Evolutionary conservation across 2,888 invertebrate species (phyloP).

Genomic region (Itoplectis maculator): DNA sequence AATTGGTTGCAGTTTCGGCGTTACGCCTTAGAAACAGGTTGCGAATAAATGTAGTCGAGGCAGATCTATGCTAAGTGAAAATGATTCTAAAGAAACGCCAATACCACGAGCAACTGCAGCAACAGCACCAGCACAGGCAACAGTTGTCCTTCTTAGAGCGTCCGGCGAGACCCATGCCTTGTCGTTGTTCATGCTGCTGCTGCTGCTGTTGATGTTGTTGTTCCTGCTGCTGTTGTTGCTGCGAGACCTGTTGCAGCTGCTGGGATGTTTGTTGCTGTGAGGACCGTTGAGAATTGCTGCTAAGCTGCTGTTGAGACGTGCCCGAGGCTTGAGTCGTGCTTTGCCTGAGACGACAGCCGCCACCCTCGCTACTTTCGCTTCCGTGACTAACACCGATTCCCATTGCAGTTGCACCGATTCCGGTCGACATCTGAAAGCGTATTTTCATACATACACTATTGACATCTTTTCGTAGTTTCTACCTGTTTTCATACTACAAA

Average conservation of each 20-base stretch:
- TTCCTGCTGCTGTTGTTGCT: slow-evolving; percentile 69
- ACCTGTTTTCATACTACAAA: not conserved
- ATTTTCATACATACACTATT: not conserved
- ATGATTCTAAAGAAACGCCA: slow-evolving; percentile 75
- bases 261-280: slow-evolving; percentile 74
- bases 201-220: slow-evolving; percentile 73
- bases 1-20: no score
- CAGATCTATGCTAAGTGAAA: not conserved
- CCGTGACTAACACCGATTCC: slow-evolving; percentile 83
- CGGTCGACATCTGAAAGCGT: slow-evolving; percentile 82
- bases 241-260: slow-evolving; percentile 70
- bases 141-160: slow-evolving; percentile 87
- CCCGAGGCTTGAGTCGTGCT: slow-evolving; percentile 79
- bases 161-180: slow-evolving; percentile 85
- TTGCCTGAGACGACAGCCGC: slow-evolving; percentile 82
- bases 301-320: slow-evolving; percentile 76
- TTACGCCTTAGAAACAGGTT: not conserved
- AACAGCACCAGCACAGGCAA: slow-evolving; percentile 88
- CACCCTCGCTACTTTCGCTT: slow-evolving; percentile 81
- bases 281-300: slow-evolving; percentile 77
- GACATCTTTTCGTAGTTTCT: not conserved
- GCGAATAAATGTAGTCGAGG: not conserved
- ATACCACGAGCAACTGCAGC: slow-evolving; percentile 87
- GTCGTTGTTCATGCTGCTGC: slow-evolving; percentile 75
- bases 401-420: slow-evolving; percentile 83